Evolutionary conservation across 2,888 invertebrate genomes (phyloP).

Genomic region (Neoascia interrupta): DNA sequence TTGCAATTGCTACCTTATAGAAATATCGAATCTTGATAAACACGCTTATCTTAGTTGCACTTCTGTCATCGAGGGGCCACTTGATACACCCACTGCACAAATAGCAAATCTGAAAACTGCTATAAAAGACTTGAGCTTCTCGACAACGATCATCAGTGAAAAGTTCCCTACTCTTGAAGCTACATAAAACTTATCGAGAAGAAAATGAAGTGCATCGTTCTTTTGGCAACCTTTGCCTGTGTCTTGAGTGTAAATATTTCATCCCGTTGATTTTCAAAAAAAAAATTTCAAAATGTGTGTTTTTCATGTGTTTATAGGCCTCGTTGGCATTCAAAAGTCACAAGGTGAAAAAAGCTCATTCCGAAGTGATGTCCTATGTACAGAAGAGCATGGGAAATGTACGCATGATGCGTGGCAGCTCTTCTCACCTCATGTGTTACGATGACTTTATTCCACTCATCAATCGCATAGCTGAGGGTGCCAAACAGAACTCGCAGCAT

Average conservation of each 20-base stretch:
- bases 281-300: too few relatives aligned
- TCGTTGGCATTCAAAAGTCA: constrained; percentile 9
- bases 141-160: constrained; percentile 9
- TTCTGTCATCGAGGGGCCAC: neutral
- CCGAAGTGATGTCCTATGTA: constrained; percentile 55
- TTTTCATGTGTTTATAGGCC: constrained; percentile 6
- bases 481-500: constrained; percentile 48
- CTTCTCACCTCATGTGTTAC: constrained; percentile 58
- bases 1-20: neutral
- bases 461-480: constrained; percentile 30
- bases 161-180: neutral
- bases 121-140: constrained; percentile 30
- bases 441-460: constrained; percentile 67
- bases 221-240: constrained; percentile 27
- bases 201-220: constrained; percentile 39
- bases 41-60: neutral
- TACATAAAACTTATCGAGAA: neutral
- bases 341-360: constrained; percentile 53
- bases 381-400: constrained; percentile 43
- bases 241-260: constrained; percentile 29
- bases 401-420: constrained; percentile 57
- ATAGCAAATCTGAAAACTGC: neutral
- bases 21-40: neutral
- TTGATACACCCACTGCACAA: constrained; percentile 9
- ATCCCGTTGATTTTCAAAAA: neutral